Percentiles rank a stretch among this genome's conserved stretches.
Evolutionary conservation across 1,140 invertebrate genomes (phyloP).

Genomic region (Drosophila aff.): DNA sequence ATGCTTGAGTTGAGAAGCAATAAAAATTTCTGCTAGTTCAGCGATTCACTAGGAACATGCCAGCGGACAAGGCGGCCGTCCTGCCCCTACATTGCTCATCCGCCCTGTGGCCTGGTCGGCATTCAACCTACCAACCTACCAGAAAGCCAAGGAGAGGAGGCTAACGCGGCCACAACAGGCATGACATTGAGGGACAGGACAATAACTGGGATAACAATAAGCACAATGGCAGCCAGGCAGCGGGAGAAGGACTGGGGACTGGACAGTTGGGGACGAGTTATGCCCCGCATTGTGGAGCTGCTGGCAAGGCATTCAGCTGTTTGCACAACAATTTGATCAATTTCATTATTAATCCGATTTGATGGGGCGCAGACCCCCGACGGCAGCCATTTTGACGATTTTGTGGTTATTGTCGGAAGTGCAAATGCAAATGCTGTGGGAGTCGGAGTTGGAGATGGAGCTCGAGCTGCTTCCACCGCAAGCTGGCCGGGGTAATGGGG

Average conservation of each 20-base stretch:
- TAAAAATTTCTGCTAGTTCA: constrained; percentile 72
- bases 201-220: constrained; percentile 42
- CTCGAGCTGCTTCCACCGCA: neutral
- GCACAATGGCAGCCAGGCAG: constrained; percentile 33
- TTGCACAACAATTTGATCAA: constrained; percentile 62
- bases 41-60: constrained; percentile 49
- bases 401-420: constrained; percentile 55
- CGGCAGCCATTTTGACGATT: constrained; percentile 48
- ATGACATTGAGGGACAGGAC: constrained; percentile 40
- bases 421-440: constrained; percentile 36
- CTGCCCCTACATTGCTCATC: constrained; percentile 16
- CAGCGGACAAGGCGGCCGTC: constrained; percentile 5
- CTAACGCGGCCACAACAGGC: constrained; percentile 19
- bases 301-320: constrained; percentile 43
- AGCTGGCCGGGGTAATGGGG: neutral
- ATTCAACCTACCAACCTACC: constrained; percentile 5
- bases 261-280: constrained; percentile 26
- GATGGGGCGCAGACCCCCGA: constrained; percentile 26
- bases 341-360: constrained; percentile 62
- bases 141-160: constrained; percentile 3
- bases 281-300: constrained; percentile 15
- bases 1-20: constrained; percentile 61
- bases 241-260: neutral
- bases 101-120: constrained; percentile 22
- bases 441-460: neutral